Conservation (phyloP, 2,888 invertebrate genomes). For the Melieria crassipennis region DNA sequence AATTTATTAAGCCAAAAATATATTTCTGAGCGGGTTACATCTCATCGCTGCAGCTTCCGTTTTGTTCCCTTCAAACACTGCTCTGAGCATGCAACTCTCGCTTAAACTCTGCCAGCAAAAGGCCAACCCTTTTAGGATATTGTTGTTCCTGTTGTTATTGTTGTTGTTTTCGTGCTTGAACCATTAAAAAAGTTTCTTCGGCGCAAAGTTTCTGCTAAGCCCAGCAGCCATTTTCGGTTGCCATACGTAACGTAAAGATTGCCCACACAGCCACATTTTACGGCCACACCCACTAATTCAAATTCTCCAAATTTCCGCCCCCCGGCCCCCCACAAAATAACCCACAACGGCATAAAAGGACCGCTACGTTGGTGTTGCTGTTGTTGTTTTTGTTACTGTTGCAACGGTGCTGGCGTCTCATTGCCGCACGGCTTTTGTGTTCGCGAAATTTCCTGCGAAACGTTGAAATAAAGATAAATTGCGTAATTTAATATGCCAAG, state of each 20-base stretch:
- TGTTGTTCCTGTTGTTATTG: not conserved
- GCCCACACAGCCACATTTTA: not conserved
- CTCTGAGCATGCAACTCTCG: too few species aligned
- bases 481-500: constrained; percentile 46
- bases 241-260: not conserved
- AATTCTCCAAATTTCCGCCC: not conserved
- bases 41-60: too few species aligned
- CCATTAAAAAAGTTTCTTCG: not conserved
- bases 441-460: constrained; percentile 40
- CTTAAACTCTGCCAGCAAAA: too few species aligned
- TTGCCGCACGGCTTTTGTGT: not conserved
- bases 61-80: too few species aligned
- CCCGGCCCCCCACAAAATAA: not conserved
- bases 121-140: too few species aligned
- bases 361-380: not conserved
- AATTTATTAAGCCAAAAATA: too few species aligned
- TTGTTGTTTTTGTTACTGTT: not conserved
- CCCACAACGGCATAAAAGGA: not conserved
- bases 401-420: not conserved
- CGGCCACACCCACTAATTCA: not conserved
- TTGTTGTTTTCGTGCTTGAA: constrained; percentile 7
- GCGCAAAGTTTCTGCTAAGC: not conserved
- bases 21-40: too few species aligned
- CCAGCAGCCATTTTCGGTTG: not conserved
- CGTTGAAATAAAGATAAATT: constrained; percentile 48